Evolutionary conservation across 2,888 invertebrate genomes (phyloP).

Genomic region (Aporophyla lueneburgensis): DNA sequence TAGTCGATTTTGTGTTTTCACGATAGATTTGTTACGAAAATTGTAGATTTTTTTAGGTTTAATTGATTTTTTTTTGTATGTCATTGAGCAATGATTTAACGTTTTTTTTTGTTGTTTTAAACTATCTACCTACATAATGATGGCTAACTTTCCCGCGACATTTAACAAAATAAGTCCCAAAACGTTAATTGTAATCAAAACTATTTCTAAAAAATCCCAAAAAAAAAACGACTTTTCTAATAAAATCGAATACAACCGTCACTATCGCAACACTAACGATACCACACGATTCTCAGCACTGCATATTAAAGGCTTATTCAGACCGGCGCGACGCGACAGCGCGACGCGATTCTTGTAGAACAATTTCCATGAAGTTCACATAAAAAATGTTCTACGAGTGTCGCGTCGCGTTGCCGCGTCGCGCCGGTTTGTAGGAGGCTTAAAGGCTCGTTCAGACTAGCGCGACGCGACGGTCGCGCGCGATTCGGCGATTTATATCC

Average conservation of each 20-base stretch:
- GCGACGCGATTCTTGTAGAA: too few relatives aligned
- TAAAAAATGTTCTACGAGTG: too few relatives aligned
- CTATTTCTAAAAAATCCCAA: not conserved
- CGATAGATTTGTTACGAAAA: not conserved
- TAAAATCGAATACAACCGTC: slow-evolving; percentile 32
- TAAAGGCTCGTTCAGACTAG: too few relatives aligned
- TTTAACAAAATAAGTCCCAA: not conserved
- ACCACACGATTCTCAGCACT: slow-evolving; percentile 63
- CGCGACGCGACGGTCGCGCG: too few relatives aligned
- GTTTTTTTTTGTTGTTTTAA: not conserved
- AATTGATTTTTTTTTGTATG: not conserved
- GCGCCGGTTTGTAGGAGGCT: too few relatives aligned
- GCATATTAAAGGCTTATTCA: too few relatives aligned
- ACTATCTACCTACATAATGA: not conserved
- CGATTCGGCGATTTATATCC: too few relatives aligned
- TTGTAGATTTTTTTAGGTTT: not conserved
- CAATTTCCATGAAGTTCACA: too few relatives aligned
- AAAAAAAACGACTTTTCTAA: not conserved
- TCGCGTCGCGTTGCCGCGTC: too few relatives aligned
- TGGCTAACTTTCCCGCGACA: not conserved
- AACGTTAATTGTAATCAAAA: not conserved
- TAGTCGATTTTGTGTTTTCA: slow-evolving; percentile 38
- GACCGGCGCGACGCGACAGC: too few relatives aligned
- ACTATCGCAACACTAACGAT: slow-evolving; percentile 59
- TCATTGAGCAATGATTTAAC: too few relatives aligned